Base-by-base conservation (phyloP, 2,888 invertebrate genomes). In the Volucella zonaria region DNA sequence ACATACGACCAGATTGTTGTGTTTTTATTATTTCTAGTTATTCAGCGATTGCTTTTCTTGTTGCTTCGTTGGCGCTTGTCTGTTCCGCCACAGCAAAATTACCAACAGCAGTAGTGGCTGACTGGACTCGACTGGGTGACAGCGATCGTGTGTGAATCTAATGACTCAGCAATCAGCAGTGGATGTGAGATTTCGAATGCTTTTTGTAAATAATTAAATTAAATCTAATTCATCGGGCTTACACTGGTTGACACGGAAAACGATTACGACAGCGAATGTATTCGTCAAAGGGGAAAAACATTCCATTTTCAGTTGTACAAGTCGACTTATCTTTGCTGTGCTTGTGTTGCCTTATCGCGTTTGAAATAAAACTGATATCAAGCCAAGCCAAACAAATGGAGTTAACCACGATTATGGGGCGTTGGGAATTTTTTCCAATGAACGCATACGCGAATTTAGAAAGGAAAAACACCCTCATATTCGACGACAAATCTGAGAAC, bases 131-230 rank as follows among this genome's bases (percentile, higher is more conserved):
- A 56, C 40, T 56, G 62, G 64, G 47, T 66, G 56, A 58, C 51
- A 59, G 15, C 14, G 75, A 75, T 75, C 75, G 51, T 67, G 66
- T 31, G 42, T 51, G 51, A 67, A 75, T 59, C 31, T n/a, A 40
- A 70, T 70, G 75, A 75, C 42, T 75, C 75, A 75, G 51, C 75
- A 31, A 31, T 31, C 31, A 31, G 11, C 52, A 15, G 23, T 31
- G 66, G 43, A 66, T 62, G 66, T 66, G 49, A 38, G 45, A 18
- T 61, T 43, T 43, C 11, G n/a, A 10, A 38, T 11, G 43, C 11
- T 43, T 54, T 71, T 62, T 47, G 54, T 54, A 64, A 56, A 64
- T 64, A 49, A 59, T 38, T 12, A 62, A 23, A 56, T 14, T 64
- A 18, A 56, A 40, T 15, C 18, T 6, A 47, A 11, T 56, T 12